These are phyloP conservation scores for Puma concolor DNA, from an alignment of 2,113 vertebrate genomes.

Conservation along the genomic window DNA sequence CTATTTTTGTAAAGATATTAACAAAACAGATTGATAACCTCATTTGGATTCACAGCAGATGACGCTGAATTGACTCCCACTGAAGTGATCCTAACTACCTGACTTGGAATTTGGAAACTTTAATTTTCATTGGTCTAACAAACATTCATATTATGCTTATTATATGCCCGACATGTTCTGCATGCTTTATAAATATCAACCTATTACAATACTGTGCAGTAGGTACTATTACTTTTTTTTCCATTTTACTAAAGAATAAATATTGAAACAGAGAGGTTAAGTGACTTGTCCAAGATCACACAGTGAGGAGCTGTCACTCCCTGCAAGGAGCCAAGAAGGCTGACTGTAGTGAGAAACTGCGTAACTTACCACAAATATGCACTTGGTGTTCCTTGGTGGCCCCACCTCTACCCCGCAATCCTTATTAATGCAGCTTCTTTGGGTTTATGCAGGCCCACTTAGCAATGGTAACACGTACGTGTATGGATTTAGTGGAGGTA, in stretches of 20 bases:
- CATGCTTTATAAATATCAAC: background rate
- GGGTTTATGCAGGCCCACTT: background rate
- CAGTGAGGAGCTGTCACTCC: background rate
- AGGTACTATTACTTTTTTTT: background rate
- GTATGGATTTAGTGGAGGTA: background rate
- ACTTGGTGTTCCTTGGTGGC: background rate
- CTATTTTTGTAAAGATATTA: conserved; percentile 48
- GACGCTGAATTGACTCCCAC: background rate
- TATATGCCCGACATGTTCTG: background rate
- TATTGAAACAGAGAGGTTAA: background rate
- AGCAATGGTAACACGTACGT: background rate
- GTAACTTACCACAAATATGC: background rate
- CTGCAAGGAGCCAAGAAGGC: background rate
- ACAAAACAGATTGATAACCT: background rate
- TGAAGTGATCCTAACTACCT: background rate
- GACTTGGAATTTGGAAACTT: background rate
- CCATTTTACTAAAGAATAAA: conserved; percentile 1
- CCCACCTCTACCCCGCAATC: background rate
- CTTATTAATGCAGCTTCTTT: background rate
- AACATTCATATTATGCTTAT: background rate
- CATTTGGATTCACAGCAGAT: background rate
- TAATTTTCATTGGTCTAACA: background rate
- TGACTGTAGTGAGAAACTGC: background rate
- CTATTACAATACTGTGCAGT: background rate
- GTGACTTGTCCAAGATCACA: background rate